These are phyloP conservation scores for Brachirus orientalis DNA, from an alignment of 2,113 vertebrate species.

Conservation along the genomic window DNA sequence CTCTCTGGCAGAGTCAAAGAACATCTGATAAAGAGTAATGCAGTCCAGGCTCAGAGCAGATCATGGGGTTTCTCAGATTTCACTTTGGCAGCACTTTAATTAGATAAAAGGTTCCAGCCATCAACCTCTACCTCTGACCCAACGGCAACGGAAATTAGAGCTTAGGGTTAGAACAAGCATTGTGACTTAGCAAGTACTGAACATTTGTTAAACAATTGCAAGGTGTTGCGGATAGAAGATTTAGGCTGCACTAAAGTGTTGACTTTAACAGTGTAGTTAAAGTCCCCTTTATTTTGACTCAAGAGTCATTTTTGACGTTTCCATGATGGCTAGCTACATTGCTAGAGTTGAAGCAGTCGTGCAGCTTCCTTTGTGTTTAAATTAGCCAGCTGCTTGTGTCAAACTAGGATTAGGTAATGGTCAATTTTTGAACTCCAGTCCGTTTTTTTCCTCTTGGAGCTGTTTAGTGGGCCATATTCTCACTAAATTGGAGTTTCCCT, in stretches of 20 bases:
- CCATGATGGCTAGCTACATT: not conserved
- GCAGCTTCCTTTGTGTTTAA: not conserved
- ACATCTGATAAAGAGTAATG: conserved; percentile 50
- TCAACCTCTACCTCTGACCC: conserved; percentile 52
- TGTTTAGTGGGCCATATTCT: not conserved
- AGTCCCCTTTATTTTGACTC: not conserved
- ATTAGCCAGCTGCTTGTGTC: not conserved
- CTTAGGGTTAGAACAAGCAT: conserved; percentile 35
- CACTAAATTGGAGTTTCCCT: not conserved
- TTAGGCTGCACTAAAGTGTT: not conserved
- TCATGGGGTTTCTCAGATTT: conserved; percentile 58
- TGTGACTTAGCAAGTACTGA: conserved; percentile 22
- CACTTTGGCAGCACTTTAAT: conserved; percentile 70
- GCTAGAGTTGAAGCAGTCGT: not conserved
- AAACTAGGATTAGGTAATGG: not conserved
- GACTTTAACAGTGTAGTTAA: not conserved
- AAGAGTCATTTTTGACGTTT: not conserved
- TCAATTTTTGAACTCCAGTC: not conserved
- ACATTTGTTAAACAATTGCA: conserved; percentile 11
- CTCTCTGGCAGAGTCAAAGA: conserved; percentile 35
- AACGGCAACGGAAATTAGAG: conserved; percentile 51
- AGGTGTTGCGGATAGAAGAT: conserved; percentile 21
- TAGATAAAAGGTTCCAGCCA: conserved; percentile 65
- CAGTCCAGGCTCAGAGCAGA: conserved; percentile 53
- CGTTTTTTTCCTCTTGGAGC: not conserved